Conservation (phyloP, 2,113 vertebrate species). For the Chaenocephalus aceratus region DNA sequence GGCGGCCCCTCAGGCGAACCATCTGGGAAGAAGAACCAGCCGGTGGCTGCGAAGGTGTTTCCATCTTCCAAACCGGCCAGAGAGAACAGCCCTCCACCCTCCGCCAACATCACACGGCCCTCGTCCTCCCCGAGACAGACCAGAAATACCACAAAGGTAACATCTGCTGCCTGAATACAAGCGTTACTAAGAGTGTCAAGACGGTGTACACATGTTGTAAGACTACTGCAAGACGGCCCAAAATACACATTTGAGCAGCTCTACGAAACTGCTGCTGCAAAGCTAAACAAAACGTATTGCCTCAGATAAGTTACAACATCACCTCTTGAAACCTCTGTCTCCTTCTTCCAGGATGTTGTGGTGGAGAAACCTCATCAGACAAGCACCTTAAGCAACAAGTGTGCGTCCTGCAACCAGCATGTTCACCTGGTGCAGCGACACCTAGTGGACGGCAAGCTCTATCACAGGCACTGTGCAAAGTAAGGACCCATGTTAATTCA, state of each 20-base stretch:
- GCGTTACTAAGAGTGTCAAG: not conserved
- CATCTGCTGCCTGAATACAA: not conserved
- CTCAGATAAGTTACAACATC: not conserved
- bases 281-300: not conserved
- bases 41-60: slow-evolving; percentile 67
- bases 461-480: slow-evolving; percentile 97
- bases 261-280: no score
- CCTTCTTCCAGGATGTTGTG: slow-evolving; percentile 48
- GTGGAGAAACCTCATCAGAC: slow-evolving; percentile 59
- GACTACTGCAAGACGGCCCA: no score
- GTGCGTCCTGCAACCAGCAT: slow-evolving; percentile 86
- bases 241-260: no score
- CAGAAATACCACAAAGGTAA: slow-evolving; percentile 57
- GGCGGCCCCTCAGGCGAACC: slow-evolving; percentile 80
- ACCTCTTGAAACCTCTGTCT: not conserved
- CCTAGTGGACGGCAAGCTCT: slow-evolving; percentile 92
- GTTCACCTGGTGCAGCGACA: slow-evolving; percentile 96
- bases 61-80: slow-evolving; percentile 56
- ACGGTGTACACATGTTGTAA: not conserved
- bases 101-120: slow-evolving; percentile 29
- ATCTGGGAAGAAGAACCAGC: slow-evolving; percentile 86
- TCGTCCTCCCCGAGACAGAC: slow-evolving; percentile 47
- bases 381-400: slow-evolving; percentile 84
- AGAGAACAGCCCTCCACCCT: slow-evolving; percentile 71
- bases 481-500: slow-evolving; percentile 58